Evolutionary conservation across 1,140 invertebrate genomes (phyloP), one percentile per base, ranked within the genome.

Genomic region (Halyomorpha halys): DNA sequence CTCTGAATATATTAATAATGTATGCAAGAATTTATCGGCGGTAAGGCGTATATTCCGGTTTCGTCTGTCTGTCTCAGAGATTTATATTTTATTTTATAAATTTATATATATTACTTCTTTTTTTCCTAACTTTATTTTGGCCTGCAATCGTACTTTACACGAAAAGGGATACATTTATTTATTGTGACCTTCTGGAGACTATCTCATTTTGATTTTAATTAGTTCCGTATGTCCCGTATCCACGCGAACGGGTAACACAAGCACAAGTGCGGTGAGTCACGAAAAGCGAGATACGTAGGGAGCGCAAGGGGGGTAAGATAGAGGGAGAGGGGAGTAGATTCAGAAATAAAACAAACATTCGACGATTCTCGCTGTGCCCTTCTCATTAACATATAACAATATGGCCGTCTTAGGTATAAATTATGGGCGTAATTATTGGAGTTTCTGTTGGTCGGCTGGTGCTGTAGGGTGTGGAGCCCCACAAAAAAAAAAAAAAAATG

Each of bases 381-480:
- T 56, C 53, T 56, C 53, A 56, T 56, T 56, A 56, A 56, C 53
- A 56, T 56, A 56, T 56, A 25, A 56, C 53, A 56, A 56, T 56
- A 56, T 56, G 53, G 53, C 53, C 23, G 23, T 23, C 21, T 56
- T 23, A 19, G 6, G 53, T 25, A 56, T 56, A 56, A 23, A 23
- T 56, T 56, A 56, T 25, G 6, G 18, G 6, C 18, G 9, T 56
- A 56, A 56, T 56, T 56, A 56, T 56, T 19, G 3, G 53, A 56
- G 15, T 23, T 19, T 56, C 18, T 9, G 53, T 15, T 27, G 53
- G 18, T 25, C 18, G 9, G 1, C 18, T 16, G 15, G 51, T 6
- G 51, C n/a, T 13, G 21, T 21, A 19, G 51, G 23, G 53, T 16
- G 23, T 23, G 53, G 23, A 23, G n/a, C 6, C 18, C 23, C 23